Evolutionary conservation across 1,140 invertebrate species (phyloP), one percentile per base, ranked within the genome.

Genomic region (Meloidogyne hapla): DNA sequence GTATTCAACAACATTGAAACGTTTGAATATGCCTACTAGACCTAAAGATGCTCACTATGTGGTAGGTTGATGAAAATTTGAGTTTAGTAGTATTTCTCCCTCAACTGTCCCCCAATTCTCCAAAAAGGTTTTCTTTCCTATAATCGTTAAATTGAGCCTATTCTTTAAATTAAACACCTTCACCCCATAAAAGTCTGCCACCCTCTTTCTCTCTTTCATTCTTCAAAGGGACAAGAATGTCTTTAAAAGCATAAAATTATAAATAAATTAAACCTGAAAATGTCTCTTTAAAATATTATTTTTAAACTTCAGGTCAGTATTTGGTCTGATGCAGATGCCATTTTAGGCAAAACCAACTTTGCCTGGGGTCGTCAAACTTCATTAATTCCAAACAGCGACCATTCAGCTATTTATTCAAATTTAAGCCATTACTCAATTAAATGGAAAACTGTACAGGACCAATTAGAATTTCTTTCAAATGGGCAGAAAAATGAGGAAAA

Each of bases 311-410:
- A 64, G 71, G 56, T 73, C 56, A 73, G 71, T 40, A 25, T 73
- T 56, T 73, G 71, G 71, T 64, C 56, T 23, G 25, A 33, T 12
- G 28, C 23, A 1, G 71, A 73, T 40, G 56, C 71, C 21, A n/a
- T 73, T 56, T n/a, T 73, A 21, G 71, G 56, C 23, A 33, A 23
- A 63, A 23, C 56, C 23, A 73, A 73, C 56, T 63, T 73, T 28
- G 71, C 71, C 6, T 73, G 71, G 71, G 71, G 71, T 12, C 71
- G 56, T 64, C 48, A 18, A 40, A 73, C 71, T 18, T 73, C 56
- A 21, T 12, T 73, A 12, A 64, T 73, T 38, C 71, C 71, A 12
- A 23, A 26, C 56, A 56, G 56, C 28, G 70, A 73, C n/a, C 70
- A 64, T 10, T 26, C 70, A 26, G 56, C 56, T 5, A 40, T 73